Percentiles rank a stretch among this genome's conserved stretches.
Evolutionary conservation across 2,888 invertebrate genomes (phyloP).

Genomic region (Tribolium freemani): DNA sequence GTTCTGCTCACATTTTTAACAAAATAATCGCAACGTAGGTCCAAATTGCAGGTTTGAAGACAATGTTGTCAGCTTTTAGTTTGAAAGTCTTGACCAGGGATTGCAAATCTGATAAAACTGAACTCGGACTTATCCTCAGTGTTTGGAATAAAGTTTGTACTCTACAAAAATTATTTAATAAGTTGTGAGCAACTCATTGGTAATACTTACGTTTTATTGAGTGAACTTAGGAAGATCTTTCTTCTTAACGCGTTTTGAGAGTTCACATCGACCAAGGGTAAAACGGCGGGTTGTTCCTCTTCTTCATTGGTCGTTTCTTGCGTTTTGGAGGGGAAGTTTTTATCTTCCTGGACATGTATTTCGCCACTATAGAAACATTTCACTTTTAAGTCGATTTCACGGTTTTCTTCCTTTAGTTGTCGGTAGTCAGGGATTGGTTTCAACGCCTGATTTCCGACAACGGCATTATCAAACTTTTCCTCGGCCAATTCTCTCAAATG

Average conservation of each 20-base stretch:
- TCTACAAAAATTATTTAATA: conserved; percentile 46
- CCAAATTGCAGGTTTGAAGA: conserved; percentile 81
- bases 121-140: conserved; percentile 48
- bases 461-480: conserved; percentile 69
- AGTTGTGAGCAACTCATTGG: background rate
- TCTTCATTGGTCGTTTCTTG: conserved; percentile 52
- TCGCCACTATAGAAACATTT: conserved; percentile 75
- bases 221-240: conserved; percentile 77
- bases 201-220: conserved; percentile 73
- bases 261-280: conserved; percentile 78
- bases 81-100: conserved; percentile 76
- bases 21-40: conserved; percentile 78
- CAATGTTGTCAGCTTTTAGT: conserved; percentile 79
- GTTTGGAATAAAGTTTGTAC: conserved; percentile 55
- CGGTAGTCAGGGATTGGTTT: conserved; percentile 76
- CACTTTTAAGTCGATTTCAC: conserved; percentile 76
- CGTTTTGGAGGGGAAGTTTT: conserved; percentile 54
- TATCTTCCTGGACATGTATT: conserved; percentile 64
- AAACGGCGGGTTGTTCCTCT: conserved; percentile 66
- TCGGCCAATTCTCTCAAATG: conserved; percentile 77
- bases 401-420: conserved; percentile 74
- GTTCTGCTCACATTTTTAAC: conserved; percentile 73
- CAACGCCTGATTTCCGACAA: conserved; percentile 57
- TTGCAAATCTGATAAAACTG: conserved; percentile 66
- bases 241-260: conserved; percentile 78